Evolutionary conservation across 2,797 vertebrate genomes (phyloP), one percentile per base, ranked within the genome.

Genomic region (Otolemur crassicaudatus): DNA sequence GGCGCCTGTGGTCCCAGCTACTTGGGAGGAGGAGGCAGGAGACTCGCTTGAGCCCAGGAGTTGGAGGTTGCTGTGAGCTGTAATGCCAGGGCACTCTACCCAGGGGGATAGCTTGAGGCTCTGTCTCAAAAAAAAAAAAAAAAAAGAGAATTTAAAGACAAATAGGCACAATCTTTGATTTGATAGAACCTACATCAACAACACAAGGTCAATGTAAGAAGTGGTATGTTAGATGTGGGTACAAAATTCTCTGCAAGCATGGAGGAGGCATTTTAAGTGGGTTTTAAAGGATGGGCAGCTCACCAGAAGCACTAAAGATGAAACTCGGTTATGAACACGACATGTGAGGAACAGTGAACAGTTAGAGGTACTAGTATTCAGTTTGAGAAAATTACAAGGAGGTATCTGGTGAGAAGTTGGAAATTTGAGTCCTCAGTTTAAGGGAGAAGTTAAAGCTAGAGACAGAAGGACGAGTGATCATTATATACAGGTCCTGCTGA

Each of bases 221-320:
- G 31, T 3, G 34, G 4, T 5, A 7, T 0, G 17, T 19, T 5
- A 34, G 61, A 25, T 5, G 63, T 23, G 31, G 25, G n/a, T 8
- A 14, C 34, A 23, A 20, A 49, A 46, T 19, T 46, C 20, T 63
- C 56, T 23, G 56, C 13, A 63, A 85, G 31, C 61, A 29, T 19
- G 58, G 82, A 46, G 56, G 56, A 95, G 69, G 16, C 23, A 27
- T 11, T 60, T 10, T 10, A 13, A 19, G 0, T 29, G 86, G 65
- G 77, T 53, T 87, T 17, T n/a, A 76, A 87, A 94, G 85, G 67
- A 72, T 4, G 5, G 34, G 40, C 25, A 87, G 79, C 46, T 69
- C 6, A 8, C 14, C 31, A 11, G 58, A 17, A 69, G 84, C 43
- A 63, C 16, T 8, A 13, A 40, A 40, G 82, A 17, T 0, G 37